Conservation (phyloP, 2,113 vertebrate genomes). For the Furnarius figulus region DNA sequence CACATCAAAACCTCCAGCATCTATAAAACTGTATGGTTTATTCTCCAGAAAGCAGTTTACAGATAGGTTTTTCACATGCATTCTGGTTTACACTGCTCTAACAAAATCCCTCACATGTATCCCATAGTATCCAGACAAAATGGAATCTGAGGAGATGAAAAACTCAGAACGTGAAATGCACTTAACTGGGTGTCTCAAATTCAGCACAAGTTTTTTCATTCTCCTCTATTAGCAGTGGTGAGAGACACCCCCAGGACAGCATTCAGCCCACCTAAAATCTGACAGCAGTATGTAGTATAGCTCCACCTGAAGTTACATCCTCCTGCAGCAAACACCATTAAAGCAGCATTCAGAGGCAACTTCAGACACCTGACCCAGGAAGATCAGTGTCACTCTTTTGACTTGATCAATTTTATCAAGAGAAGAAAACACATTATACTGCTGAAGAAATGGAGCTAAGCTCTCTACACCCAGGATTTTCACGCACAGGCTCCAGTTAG, state of each 20-base stretch:
- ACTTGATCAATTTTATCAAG: background rate
- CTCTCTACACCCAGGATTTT: background rate
- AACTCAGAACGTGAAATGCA: background rate
- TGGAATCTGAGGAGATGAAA: background rate
- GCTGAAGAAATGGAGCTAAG: background rate
- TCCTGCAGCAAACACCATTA: background rate
- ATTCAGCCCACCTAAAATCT: background rate
- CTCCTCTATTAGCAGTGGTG: background rate
- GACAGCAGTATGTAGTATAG: background rate
- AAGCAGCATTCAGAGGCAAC: background rate
- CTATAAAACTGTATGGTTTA: background rate
- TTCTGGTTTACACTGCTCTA: background rate
- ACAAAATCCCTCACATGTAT: background rate
- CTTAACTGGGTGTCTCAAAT: background rate
- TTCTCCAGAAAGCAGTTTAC: background rate
- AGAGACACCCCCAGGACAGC: background rate
- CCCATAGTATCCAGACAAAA: background rate
- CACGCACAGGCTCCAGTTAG: background rate
- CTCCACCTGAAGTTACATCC: background rate
- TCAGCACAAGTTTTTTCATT: background rate
- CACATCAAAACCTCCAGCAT: background rate
- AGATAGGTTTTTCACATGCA: background rate
- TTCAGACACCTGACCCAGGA: background rate
- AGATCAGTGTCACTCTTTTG: background rate
- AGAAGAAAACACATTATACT: background rate